phyloP scores from a whole-genome alignment of 2,797 vertebrate genomes.

The Dermochelys coriacea region DNA sequence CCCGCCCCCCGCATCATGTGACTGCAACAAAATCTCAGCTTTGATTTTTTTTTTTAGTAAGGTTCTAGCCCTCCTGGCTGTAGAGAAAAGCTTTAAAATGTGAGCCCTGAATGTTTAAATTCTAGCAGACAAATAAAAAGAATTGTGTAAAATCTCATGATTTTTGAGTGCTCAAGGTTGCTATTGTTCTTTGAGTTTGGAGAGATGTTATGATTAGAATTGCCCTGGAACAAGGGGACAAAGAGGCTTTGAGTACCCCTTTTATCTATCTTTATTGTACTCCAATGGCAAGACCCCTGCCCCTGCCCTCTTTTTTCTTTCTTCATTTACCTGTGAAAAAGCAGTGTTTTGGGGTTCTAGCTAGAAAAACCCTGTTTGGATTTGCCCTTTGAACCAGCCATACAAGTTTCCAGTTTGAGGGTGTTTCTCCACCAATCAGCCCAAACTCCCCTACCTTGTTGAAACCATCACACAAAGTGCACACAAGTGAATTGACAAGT shows the following conservation, averaged over 20 bases:
- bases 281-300: background rate
- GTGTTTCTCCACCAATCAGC: slow-evolving; percentile 1
- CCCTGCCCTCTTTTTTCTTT: background rate
- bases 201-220: background rate
- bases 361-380: slow-evolving; percentile 25
- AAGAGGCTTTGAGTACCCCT: background rate
- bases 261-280: background rate
- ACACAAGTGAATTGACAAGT: slow-evolving; percentile 17
- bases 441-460: background rate
- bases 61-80: background rate
- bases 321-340: background rate
- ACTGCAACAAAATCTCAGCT: background rate
- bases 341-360: background rate
- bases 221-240: background rate
- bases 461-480: background rate
- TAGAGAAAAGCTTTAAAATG: background rate
- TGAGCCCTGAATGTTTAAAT: background rate
- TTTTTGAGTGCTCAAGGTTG: background rate
- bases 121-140: background rate
- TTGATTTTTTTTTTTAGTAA: background rate
- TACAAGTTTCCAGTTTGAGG: background rate
- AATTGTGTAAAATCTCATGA: background rate
- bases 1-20: background rate
- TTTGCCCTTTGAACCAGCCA: slow-evolving; percentile 7
- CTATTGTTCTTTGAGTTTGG: background rate